Base-by-base conservation (phyloP, 2,797 vertebrate species). In the Alectoris magna region DNA sequence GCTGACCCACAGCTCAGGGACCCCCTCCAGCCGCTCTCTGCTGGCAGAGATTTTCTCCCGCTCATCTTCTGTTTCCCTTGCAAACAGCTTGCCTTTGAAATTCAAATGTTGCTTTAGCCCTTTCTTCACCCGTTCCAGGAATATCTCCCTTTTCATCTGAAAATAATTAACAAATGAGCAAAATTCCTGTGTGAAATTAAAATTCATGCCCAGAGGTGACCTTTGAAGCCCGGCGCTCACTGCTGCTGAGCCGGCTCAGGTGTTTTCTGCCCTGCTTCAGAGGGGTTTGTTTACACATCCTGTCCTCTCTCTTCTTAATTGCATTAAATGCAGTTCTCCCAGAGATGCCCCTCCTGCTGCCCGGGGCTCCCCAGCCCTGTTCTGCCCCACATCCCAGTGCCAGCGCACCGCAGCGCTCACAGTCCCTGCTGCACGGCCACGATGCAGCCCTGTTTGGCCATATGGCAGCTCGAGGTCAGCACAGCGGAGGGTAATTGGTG, bases 141-240 rank as follows among this genome's bases (percentile, higher is more conserved):
- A 96, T 96, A 90, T 97, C 95, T 97, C 88, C 58, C 94, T 95
- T 96, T 96, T 92, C 91, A 96, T 97, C 92, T 94, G 94, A 80
- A 95, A 93, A 94, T 96, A 97, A 97, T 97, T 97, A 96, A 97
- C 96, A 96, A 97, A 95, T 94, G 97, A 97, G 96, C 94, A 88
- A 94, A 94, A 95, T 91, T 95, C 90, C 91, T 34, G 78, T 48
- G 92, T 36, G 80, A 84, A 94, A 97, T 97, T 96, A 96, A 97
- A 97, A 96, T 96, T 96, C 95, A 81, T 91, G 94, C 95, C 93
- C 94, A 89, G 94, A 85, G 93, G 94, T 96, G 96, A 97, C 96
- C 96, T 96, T 91, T 95, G 96, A 91, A 94, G 88, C 91, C 90
- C 83, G 5, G 48, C 26, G 6, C 85, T 78, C 1, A 1, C 77